phyloP scores from a whole-genome alignment of 92 coral and sea anemone species.

The Palythoa heliodiscus region DNA sequence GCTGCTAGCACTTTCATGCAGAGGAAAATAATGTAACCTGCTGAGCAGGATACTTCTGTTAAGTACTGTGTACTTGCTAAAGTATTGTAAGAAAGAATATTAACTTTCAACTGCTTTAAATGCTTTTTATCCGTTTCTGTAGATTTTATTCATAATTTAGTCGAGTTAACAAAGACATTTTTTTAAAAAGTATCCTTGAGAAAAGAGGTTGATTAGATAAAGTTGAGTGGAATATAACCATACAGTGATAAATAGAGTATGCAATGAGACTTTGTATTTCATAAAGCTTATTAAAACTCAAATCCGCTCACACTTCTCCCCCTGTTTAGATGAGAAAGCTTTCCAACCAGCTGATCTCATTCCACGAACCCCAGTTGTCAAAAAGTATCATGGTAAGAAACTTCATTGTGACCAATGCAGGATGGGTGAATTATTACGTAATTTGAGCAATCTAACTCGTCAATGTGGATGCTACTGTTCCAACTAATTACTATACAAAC shows the following conservation, averaged over 20 bases:
- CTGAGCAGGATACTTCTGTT: too few species aligned
- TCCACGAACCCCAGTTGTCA: conserved; percentile 34
- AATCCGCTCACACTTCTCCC: not conserved
- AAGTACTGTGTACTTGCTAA: too few species aligned
- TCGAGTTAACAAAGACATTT: too few species aligned
- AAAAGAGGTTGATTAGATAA: not conserved
- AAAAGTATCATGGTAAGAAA: conserved; percentile 22
- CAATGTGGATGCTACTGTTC: too few species aligned
- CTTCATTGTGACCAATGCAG: not conserved
- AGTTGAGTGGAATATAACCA: not conserved
- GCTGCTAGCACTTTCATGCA: too few species aligned
- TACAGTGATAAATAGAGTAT: not conserved
- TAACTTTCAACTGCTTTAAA: too few species aligned
- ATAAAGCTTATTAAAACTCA: not conserved
- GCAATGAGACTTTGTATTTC: not conserved
- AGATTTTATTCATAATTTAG: too few species aligned
- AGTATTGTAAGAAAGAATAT: too few species aligned
- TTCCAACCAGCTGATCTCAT: conserved; percentile 40
- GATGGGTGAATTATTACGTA: not conserved
- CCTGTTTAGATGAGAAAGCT: conserved; percentile 28
- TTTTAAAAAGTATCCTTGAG: not conserved
- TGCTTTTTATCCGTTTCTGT: too few species aligned
- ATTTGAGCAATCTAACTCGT: too few species aligned
- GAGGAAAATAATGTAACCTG: too few species aligned
- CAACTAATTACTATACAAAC: too few species aligned